Percentiles rank a stretch among this genome's conserved stretches.
phyloP scores from a whole-genome alignment of 2,888 invertebrate genomes.

The Agrilus cyanescens region DNA sequence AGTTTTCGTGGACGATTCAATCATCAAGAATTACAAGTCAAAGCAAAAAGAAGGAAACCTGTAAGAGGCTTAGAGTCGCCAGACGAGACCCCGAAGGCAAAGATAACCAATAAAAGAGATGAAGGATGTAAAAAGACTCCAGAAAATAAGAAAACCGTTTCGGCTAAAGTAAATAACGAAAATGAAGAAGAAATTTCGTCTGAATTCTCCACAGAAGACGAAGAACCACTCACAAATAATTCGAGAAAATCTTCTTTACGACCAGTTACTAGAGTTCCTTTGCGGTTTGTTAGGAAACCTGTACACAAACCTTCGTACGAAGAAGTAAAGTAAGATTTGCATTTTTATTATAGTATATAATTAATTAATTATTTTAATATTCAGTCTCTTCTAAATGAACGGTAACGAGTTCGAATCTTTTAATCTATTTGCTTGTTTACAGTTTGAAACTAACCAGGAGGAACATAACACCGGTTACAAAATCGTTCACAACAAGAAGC shows the following conservation, averaged over 20 bases:
- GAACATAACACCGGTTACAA: constrained; percentile 1
- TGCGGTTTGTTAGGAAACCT: no score
- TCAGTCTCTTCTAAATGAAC: no score
- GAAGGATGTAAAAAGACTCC: constrained; percentile 4
- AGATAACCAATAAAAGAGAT: constrained; percentile 9
- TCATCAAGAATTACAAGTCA: constrained; percentile 29
- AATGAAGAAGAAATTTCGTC: constrained; percentile 17
- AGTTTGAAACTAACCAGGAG: no score
- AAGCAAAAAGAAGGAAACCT: constrained; percentile 12
- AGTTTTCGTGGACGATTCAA: constrained; percentile 35
- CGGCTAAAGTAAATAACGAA: constrained; percentile 6
- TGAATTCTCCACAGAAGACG: constrained; percentile 43
- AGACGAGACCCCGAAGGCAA: constrained; percentile 2
- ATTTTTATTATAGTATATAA: no score
- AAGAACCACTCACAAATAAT: constrained; percentile 33
- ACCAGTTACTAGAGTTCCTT: no score
- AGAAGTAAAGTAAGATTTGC: no score
- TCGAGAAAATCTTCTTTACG: no score
- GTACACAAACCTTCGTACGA: no score
- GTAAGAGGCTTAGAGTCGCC: constrained; percentile 15
- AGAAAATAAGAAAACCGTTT: constrained; percentile 4
- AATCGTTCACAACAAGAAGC: no score
- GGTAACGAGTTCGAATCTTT: no score
- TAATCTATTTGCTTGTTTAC: no score
- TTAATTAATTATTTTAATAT: no score